Base-by-base conservation (phyloP, 1,140 invertebrate species). In the Saxidomus purpurata region DNA sequence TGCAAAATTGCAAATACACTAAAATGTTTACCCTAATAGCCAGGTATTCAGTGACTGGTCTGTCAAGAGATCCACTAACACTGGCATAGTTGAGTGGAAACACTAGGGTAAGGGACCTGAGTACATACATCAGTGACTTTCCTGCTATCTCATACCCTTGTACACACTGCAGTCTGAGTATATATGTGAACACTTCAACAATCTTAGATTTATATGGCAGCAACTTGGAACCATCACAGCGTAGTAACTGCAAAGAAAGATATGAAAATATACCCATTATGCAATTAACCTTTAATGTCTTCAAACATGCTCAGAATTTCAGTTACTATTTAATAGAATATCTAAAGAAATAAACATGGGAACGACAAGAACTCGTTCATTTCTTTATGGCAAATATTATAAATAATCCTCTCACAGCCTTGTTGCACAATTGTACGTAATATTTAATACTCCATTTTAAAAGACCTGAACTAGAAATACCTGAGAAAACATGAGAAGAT, bases 401-500 rank as follows among this genome's bases (percentile, higher is more conserved):
- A n/a, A n/a, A n/a, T n/a, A n/a, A n/a, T n/a, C n/a, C n/a, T n/a
- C n/a, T n/a, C n/a, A n/a, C n/a, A n/a, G n/a, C n/a, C n/a, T n/a
- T n/a, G n/a, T n/a, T n/a, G n/a, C n/a, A n/a, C n/a, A n/a, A n/a
- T n/a, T n/a, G n/a, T n/a, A n/a, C n/a, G n/a, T n/a, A n/a, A n/a
- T n/a, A n/a, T n/a, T n/a, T n/a, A n/a, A n/a, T n/a, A n/a, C n/a
- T n/a, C n/a, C n/a, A n/a, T n/a, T n/a, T n/a, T n/a, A n/a, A n/a
- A n/a, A n/a, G n/a, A n/a, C n/a, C n/a, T n/a, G n/a, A n/a, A n/a
- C n/a, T n/a, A n/a, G 43, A 43, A 9, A 71, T 89, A 98, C 97
- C 94, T 98, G 97, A 82, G 97, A 97, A 15, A 99, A 94, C 34
- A 99, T 94, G 0, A 98, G 96, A 40, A 99, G 95, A 92, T 97